A percentile compares a stretch with the other conserved stretches of the same genome.
phyloP scores from a whole-genome alignment of 2,113 vertebrate species.

The Cyanistes caeruleus region DNA sequence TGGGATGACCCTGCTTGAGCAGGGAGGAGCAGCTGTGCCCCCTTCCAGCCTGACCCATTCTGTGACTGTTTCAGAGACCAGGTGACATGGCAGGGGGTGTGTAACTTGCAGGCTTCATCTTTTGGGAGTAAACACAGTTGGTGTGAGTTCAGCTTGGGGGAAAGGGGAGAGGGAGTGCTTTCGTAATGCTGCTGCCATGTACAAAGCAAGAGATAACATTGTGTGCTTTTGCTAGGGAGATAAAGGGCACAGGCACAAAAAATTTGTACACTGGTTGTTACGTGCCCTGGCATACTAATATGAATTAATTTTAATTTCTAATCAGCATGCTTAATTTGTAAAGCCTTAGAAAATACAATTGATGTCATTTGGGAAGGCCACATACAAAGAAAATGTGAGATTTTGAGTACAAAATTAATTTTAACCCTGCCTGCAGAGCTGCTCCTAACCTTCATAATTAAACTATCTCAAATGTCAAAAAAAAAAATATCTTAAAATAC shows the following conservation, averaged over 20 bases:
- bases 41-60: not conserved
- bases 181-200: not conserved
- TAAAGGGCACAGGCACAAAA: not conserved
- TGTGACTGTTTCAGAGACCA: not conserved
- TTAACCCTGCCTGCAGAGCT: not conserved
- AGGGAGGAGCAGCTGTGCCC: not conserved
- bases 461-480: not conserved
- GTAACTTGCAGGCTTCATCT: not conserved
- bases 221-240: not conserved
- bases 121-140: not conserved
- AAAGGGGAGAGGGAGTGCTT: not conserved
- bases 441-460: not conserved
- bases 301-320: slow-evolving; percentile 42
- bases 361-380: not conserved
- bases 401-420: not conserved
- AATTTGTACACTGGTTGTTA: not conserved
- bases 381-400: not conserved
- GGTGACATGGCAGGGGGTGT: not conserved
- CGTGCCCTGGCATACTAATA: not conserved
- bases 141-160: not conserved
- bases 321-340: slow-evolving; percentile 13
- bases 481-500: not conserved
- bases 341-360: slow-evolving; percentile 7
- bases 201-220: not conserved
- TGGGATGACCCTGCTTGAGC: not conserved